Conservation (phyloP, 2,888 invertebrate genomes). For the Drosophila setosimentum region DNA sequence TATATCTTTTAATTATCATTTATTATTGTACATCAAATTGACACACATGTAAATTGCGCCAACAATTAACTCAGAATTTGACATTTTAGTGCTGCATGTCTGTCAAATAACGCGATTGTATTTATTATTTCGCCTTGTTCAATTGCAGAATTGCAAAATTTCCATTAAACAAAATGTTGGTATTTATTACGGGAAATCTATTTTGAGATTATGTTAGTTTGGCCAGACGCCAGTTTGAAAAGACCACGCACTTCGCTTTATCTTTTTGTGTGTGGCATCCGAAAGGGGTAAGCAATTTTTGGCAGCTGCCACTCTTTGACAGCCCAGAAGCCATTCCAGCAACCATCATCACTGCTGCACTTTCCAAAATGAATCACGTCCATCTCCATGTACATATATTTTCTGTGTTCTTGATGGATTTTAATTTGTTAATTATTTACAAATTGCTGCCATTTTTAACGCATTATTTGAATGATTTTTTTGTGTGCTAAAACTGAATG, state of each 20-base stretch:
- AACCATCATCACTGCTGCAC: slow-evolving; percentile 51
- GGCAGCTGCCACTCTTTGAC: slow-evolving; percentile 58
- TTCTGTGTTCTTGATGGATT: slow-evolving; percentile 28
- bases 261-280: slow-evolving; percentile 14
- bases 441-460: slow-evolving; percentile 45
- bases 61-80: slow-evolving; percentile 48
- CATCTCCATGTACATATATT: slow-evolving; percentile 19
- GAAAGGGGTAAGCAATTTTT: not conserved
- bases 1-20: slow-evolving; percentile 31
- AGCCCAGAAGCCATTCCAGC: slow-evolving; percentile 34
- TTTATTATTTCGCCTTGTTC: slow-evolving; percentile 50
- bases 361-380: slow-evolving; percentile 52
- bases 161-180: slow-evolving; percentile 55
- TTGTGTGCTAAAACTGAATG: slow-evolving; percentile 54
- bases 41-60: slow-evolving; percentile 45
- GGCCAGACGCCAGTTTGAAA: slow-evolving; percentile 59
- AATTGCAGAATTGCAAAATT: slow-evolving; percentile 56
- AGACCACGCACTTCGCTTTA: slow-evolving; percentile 60
- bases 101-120: slow-evolving; percentile 32
- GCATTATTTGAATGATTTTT: slow-evolving; percentile 41
- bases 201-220: slow-evolving; percentile 60
- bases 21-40: slow-evolving; percentile 30
- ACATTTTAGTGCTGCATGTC: slow-evolving; percentile 29
- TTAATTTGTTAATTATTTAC: slow-evolving; percentile 67
- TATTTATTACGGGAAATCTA: slow-evolving; percentile 67